Evolutionary conservation across 2,888 invertebrate species (phyloP).

Genomic region (Lasioglossum marginatum): DNA sequence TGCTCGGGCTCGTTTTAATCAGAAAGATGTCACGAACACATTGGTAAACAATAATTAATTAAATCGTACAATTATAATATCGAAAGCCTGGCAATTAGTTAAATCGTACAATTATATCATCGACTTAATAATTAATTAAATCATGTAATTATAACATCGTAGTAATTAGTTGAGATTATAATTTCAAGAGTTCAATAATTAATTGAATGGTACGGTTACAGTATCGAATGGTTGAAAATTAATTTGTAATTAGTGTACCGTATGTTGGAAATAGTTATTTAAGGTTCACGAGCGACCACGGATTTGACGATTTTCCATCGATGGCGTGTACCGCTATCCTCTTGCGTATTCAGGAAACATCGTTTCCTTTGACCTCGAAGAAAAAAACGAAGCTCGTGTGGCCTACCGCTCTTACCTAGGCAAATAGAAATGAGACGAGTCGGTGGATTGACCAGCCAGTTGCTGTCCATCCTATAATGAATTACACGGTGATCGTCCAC

Average conservation of each 20-base stretch:
- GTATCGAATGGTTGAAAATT: not conserved
- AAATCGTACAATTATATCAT: not conserved
- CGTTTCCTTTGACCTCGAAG: conserved; percentile 66
- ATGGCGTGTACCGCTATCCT: conserved; percentile 62
- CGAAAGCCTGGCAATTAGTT: not conserved
- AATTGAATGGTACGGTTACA: not conserved
- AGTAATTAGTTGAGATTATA: not conserved
- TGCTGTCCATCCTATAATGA: not conserved
- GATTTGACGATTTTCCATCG: conserved; percentile 57
- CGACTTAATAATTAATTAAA: not conserved
- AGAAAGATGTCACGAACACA: not conserved
- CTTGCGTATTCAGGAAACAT: conserved; percentile 68
- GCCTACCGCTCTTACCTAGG: conserved; percentile 20
- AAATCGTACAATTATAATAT: no score
- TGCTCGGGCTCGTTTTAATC: not conserved
- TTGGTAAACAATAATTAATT: not conserved
- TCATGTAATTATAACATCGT: not conserved
- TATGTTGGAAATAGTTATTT: not conserved
- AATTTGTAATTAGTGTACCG: not conserved
- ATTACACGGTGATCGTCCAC: not conserved
- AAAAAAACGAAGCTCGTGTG: conserved; percentile 37
- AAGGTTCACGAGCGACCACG: conserved; percentile 27
- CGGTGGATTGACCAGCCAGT: not conserved
- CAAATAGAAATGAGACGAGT: not conserved
- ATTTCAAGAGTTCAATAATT: not conserved